A percentile compares a stretch with the other conserved stretches of the same genome.
Evolutionary conservation across 2,888 invertebrate species (phyloP).

Genomic region (Acleris literana): DNA sequence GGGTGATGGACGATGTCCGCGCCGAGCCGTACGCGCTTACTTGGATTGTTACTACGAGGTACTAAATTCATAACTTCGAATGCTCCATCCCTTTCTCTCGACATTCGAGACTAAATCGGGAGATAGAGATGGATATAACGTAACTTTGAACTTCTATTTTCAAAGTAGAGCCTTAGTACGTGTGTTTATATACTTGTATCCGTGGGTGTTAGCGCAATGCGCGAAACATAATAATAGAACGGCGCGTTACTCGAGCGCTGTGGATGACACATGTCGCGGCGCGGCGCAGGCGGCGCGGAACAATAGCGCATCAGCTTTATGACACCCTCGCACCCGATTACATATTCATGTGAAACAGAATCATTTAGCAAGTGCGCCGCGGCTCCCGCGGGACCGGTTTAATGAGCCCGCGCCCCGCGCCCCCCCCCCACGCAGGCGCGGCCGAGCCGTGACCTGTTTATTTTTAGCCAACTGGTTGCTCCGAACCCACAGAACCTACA

Average conservation of each 20-base stretch:
- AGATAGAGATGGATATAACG: too few relatives aligned
- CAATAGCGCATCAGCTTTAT: conserved; percentile 36
- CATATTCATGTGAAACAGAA: conserved; percentile 34
- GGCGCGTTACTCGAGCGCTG: background rate
- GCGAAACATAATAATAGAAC: background rate
- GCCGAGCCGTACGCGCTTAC: background rate
- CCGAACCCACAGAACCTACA: conserved; percentile 30
- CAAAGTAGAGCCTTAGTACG: background rate
- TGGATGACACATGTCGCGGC: background rate
- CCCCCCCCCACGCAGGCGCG: conserved; percentile 21
- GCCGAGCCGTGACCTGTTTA: conserved; percentile 37
- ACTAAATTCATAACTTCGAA: too few relatives aligned
- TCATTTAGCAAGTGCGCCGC: conserved; percentile 35
- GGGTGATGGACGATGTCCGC: conserved; percentile 23
- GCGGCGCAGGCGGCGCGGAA: conserved; percentile 5
- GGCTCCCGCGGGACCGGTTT: conserved; percentile 35
- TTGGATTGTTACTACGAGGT: too few relatives aligned
- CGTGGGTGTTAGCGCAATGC: too few relatives aligned
- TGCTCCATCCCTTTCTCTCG: too few relatives aligned
- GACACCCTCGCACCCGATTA: conserved; percentile 30
- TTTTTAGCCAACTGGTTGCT: conserved; percentile 39
- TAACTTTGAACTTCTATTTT: too few relatives aligned
- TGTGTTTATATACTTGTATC: too few relatives aligned
- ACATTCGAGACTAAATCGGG: too few relatives aligned
- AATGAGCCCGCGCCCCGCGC: conserved; percentile 22